A percentile compares a stretch with the other conserved stretches of the same genome.
phyloP scores from a whole-genome alignment of 2,888 invertebrate species.

The Dendrolimus houi region DNA sequence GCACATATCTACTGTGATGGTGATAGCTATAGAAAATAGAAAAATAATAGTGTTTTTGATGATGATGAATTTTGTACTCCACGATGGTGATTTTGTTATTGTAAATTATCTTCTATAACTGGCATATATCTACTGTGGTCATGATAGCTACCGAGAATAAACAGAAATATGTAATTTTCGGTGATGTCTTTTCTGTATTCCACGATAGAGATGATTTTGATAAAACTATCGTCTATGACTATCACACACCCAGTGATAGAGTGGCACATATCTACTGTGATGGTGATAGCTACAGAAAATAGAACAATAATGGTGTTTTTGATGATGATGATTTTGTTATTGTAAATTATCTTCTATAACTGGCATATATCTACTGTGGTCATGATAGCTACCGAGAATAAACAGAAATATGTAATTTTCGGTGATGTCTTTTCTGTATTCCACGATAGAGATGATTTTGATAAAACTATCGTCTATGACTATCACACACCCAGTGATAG shows the following conservation, averaged over 20 bases:
- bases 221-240: slow-evolving; percentile 5
- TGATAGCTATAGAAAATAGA: slow-evolving; percentile 4
- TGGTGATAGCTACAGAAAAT: slow-evolving; percentile 6
- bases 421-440: too few species aligned
- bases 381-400: too few species aligned
- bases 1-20: slow-evolving; percentile 6
- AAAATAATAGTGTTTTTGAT: neutral
- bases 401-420: too few species aligned
- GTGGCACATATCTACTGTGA: slow-evolving; percentile 7
- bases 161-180: neutral
- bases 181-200: too few species aligned
- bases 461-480: too few species aligned
- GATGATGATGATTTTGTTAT: too few species aligned
- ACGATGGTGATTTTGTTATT: neutral
- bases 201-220: slow-evolving; percentile 1
- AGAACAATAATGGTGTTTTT: neutral
- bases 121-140: slow-evolving; percentile 2
- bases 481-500: slow-evolving; percentile 5
- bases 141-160: neutral
- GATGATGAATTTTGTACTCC: neutral
- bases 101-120: slow-evolving; percentile 3
- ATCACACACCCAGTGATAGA: slow-evolving; percentile 12
- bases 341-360: too few species aligned
- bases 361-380: too few species aligned
- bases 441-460: too few species aligned